Evolutionary conservation across 2,113 vertebrate species (phyloP).

Genomic region (Anhinga rufa): DNA sequence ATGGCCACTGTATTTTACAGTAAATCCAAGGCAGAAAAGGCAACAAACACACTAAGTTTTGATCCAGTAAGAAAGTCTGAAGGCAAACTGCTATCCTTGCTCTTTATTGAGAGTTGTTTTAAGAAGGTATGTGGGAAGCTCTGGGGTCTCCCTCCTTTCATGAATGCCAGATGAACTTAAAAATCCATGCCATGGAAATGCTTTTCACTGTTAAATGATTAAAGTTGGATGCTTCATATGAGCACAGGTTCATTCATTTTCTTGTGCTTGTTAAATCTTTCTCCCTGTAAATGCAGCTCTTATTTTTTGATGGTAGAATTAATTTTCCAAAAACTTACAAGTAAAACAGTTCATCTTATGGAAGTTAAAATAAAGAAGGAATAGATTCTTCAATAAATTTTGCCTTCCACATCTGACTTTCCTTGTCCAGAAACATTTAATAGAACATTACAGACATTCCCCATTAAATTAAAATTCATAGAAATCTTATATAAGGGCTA

Average conservation of each 20-base stretch:
- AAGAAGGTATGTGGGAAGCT: neutral
- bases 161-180: neutral
- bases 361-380: constrained; percentile 34
- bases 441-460: constrained; percentile 46
- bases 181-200: neutral
- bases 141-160: neutral
- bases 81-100: neutral
- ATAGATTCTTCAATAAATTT: neutral
- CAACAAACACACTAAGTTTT: neutral
- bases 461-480: constrained; percentile 39
- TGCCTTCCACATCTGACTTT: constrained; percentile 29
- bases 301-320: neutral
- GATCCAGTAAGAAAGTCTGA: neutral
- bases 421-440: constrained; percentile 22
- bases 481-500: constrained; percentile 40
- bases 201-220: neutral
- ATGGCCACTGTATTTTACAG: neutral
- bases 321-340: neutral
- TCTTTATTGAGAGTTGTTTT: neutral
- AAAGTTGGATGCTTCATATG: neutral
- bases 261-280: neutral
- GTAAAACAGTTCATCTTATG: constrained; percentile 6
- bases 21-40: neutral
- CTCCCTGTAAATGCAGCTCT: neutral
- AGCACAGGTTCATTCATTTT: neutral